phyloP scores from a whole-genome alignment of 1,140 invertebrate genomes.

The Papilio dardanus region DNA sequence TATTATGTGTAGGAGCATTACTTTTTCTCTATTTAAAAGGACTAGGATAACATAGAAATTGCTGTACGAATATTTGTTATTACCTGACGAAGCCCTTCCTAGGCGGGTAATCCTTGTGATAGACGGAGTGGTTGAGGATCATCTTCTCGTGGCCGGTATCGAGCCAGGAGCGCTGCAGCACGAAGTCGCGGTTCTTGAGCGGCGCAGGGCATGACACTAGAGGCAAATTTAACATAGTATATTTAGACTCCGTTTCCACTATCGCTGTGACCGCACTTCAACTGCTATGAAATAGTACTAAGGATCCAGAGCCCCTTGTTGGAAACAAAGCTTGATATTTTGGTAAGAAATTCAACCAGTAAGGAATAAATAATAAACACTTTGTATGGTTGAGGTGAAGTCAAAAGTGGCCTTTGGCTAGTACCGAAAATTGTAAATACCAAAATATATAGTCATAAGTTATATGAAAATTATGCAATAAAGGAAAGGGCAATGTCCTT shows the following conservation, averaged over 20 bases:
- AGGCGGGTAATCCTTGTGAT: slow-evolving; percentile 91
- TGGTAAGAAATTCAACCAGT: no score
- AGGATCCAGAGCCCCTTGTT: no score
- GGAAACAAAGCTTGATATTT: no score
- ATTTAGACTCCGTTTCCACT: not conserved
- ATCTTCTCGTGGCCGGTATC: slow-evolving; percentile 93
- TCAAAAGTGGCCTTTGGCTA: no score
- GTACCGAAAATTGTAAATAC: no score
- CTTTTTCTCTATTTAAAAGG: not conserved
- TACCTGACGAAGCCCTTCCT: slow-evolving; percentile 91
- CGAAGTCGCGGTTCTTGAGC: slow-evolving; percentile 94
- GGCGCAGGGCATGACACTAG: slow-evolving; percentile 93
- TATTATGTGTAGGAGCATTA: no score
- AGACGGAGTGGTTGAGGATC: slow-evolving; percentile 95
- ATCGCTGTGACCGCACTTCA: no score
- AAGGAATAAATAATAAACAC: no score
- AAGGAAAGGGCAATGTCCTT: not conserved
- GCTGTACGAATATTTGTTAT: not conserved
- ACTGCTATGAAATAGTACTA: not conserved
- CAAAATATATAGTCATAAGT: no score
- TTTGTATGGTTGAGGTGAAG: no score
- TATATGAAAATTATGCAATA: no score
- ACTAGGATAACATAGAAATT: no score
- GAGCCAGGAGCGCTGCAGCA: slow-evolving; percentile 95
- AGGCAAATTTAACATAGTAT: slow-evolving; percentile 50